phyloP scores from a whole-genome alignment of 2,888 invertebrate genomes.

The Anodontia alba region DNA sequence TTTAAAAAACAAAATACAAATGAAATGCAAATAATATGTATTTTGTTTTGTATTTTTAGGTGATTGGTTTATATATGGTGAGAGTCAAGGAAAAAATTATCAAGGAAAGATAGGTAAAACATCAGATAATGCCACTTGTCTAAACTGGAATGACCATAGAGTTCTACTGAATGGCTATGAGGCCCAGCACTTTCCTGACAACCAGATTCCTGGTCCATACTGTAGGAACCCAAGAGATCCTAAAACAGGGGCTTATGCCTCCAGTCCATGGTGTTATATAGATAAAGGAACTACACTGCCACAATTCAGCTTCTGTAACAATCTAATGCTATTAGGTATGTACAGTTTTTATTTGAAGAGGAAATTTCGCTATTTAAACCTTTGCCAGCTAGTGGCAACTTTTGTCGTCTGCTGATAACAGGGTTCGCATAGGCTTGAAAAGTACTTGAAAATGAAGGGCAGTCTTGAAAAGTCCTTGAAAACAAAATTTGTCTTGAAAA shows the following conservation, averaged over 20 bases:
- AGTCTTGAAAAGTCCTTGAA: no score
- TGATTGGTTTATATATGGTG: slow-evolving; percentile 61
- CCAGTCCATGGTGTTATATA: slow-evolving; percentile 56
- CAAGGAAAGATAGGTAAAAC: slow-evolving; percentile 59
- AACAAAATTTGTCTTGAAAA: no score
- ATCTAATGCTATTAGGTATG: slow-evolving; percentile 34
- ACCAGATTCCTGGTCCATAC: slow-evolving; percentile 56
- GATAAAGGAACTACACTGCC: neutral
- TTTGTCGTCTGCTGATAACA: no score
- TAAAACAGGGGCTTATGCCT: slow-evolving; percentile 6
- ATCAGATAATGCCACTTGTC: slow-evolving; percentile 30
- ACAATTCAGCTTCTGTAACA: slow-evolving; percentile 31
- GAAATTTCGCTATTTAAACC: no score
- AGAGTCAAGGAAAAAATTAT: slow-evolving; percentile 56
- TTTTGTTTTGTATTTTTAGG: slow-evolving; percentile 18
- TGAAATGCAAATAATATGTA: no score
- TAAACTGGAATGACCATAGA: slow-evolving; percentile 61
- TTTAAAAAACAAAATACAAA: no score
- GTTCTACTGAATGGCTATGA: neutral
- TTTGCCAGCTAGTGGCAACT: no score
- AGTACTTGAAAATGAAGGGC: no score
- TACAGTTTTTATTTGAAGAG: neutral
- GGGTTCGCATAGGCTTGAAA: no score
- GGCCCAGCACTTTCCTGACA: slow-evolving; percentile 50
- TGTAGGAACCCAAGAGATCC: slow-evolving; percentile 57